These are phyloP conservation scores for Caenorhabditis tropicalis DNA, from an alignment of 1,140 invertebrate genomes.

Conservation along the genomic window DNA sequence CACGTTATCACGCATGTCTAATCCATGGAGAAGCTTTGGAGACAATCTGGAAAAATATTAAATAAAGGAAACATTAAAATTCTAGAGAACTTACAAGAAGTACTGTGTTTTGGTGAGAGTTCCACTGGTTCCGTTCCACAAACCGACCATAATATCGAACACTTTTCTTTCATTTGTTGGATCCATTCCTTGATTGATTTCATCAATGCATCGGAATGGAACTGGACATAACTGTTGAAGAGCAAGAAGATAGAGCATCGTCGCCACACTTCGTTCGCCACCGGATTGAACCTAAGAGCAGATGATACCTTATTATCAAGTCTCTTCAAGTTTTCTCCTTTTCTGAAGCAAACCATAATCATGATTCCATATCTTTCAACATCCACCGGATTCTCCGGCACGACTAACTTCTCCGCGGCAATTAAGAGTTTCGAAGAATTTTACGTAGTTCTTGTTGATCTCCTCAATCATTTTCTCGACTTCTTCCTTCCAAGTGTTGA, in stretches of 20 bases:
- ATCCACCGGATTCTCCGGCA: constrained; percentile 72
- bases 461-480: constrained; percentile 77
- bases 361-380: constrained; percentile 63
- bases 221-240: constrained; percentile 68
- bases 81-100: constrained; percentile 61
- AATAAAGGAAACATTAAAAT: neutral
- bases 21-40: constrained; percentile 65
- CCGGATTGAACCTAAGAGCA: constrained; percentile 63
- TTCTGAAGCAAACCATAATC: constrained; percentile 65
- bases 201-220: constrained; percentile 69
- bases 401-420: constrained; percentile 84
- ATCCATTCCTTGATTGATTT: constrained; percentile 71
- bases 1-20: constrained; percentile 56
- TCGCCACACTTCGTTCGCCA: constrained; percentile 67
- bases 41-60: constrained; percentile 64
- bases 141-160: constrained; percentile 67
- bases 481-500: constrained; percentile 78
- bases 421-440: constrained; percentile 81
- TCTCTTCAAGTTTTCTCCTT: constrained; percentile 52
- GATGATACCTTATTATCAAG: constrained; percentile 59
- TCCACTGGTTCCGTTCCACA: constrained; percentile 54
- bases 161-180: constrained; percentile 66
- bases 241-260: constrained; percentile 70
- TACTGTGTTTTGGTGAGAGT: constrained; percentile 67
- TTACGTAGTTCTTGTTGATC: constrained; percentile 80